Percentiles rank a stretch among this genome's conserved stretches.
phyloP scores from a whole-genome alignment of 2,113 vertebrate genomes.

The Percina caprodes region DNA sequence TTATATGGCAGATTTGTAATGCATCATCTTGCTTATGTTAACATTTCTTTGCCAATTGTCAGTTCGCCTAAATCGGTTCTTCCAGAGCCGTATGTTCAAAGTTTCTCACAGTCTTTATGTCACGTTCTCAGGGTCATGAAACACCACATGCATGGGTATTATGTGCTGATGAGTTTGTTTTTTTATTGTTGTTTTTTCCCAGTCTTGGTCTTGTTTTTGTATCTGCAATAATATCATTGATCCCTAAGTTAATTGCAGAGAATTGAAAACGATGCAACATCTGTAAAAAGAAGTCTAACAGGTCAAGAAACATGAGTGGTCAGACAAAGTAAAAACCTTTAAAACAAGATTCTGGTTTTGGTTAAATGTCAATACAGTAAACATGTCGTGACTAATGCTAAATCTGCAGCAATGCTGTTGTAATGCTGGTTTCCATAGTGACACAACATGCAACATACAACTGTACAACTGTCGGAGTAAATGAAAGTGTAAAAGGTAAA shows the following conservation, averaged over 20 bases:
- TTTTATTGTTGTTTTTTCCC: not conserved
- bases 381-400: not conserved
- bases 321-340: not conserved
- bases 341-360: not conserved
- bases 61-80: constrained; percentile 38
- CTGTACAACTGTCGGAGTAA: too few relatives aligned
- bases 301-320: constrained; percentile 5
- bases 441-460: too few relatives aligned
- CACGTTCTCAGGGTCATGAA: constrained; percentile 28
- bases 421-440: too few relatives aligned
- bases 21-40: constrained; percentile 65
- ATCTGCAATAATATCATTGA: not conserved
- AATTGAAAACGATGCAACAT: constrained; percentile 1
- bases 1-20: constrained; percentile 66
- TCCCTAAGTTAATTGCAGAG: not conserved
- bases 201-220: not conserved
- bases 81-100: constrained; percentile 23
- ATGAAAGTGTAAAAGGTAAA: not conserved
- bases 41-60: constrained; percentile 64
- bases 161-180: not conserved
- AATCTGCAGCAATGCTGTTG: not conserved
- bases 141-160: not conserved
- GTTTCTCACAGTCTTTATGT: constrained; percentile 52
- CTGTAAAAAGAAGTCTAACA: not conserved
- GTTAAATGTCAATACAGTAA: not conserved